These are phyloP conservation scores for Clavelina lepadiformis DNA, from an alignment of 23 tunicate species.

Conservation along the genomic window DNA sequence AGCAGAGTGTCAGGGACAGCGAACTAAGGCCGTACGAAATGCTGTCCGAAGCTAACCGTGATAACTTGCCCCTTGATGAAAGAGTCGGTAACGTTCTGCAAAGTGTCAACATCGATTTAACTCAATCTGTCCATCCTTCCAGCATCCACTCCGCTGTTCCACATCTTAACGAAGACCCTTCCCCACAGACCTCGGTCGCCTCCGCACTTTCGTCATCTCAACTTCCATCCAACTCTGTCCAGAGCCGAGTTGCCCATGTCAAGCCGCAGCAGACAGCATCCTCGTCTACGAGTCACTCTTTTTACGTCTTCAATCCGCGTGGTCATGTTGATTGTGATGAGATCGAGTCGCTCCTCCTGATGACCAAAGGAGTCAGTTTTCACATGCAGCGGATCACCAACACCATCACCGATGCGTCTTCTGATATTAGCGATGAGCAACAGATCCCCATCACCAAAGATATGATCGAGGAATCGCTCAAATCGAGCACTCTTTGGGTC, in stretches of 20 bases:
- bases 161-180: too few species aligned
- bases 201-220: too few species aligned
- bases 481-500: slow-evolving; percentile 45
- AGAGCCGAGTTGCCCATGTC: slow-evolving; percentile 33
- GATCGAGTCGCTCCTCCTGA: slow-evolving; percentile 19
- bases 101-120: too few species aligned
- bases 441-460: slow-evolving; percentile 28
- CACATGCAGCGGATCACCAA: slow-evolving; percentile 13
- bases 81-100: too few species aligned
- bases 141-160: too few species aligned
- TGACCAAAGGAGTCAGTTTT: slow-evolving; percentile 24
- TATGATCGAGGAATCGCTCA: slow-evolving; percentile 30
- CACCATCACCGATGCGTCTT: not conserved
- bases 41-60: not conserved
- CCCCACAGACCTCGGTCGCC: too few species aligned
- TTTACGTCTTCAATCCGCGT: slow-evolving; percentile 66
- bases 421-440: not conserved
- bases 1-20: not conserved
- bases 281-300: slow-evolving; percentile 12
- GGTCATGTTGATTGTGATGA: slow-evolving; percentile 41
- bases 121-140: too few species aligned
- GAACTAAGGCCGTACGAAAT: not conserved
- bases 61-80: too few species aligned
- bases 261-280: slow-evolving; percentile 13
- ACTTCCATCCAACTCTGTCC: not conserved